Base-by-base conservation (phyloP, 2,797 vertebrate genomes). In the Coluber constrictor region DNA sequence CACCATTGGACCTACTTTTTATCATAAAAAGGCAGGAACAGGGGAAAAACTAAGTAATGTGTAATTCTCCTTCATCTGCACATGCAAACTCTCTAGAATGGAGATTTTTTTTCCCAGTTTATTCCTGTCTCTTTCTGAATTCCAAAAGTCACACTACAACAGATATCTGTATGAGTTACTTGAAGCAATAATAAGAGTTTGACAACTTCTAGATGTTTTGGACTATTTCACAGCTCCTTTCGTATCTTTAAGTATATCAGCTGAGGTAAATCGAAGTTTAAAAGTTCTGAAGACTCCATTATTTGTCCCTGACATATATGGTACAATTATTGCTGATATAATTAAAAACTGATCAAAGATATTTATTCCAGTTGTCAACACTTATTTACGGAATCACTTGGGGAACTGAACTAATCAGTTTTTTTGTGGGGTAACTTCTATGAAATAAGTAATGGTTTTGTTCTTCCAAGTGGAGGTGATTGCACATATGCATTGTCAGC, bases 401-500 rank as follows among this genome's bases (percentile, higher is more conserved):
- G 27, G 51, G 25, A 56, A 32, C 29, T 83, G 25, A 54, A 89
- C 59, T 25, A 60, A 0, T 61, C 56, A 87, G 43, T 43, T 59
- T 55, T 25, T 91, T 23, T 32, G 16, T 3, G 20, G 5, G 1
- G 5, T 37, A 27, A 32, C 66, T 89, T 83, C 66, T 60, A 23
- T 47, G 70, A 90, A 90, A n/a, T 37, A 51, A 87, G 12, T 32
- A 32, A 83, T 60, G 66, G 60, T 91, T 93, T 79, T 23, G 3
- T 93, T 93, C 59, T 90, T 51, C 92, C 92, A 89, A 25, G n/a
- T 79, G 89, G 61, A 56, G 15, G 11, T 91, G 47, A 61, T 90
- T 23, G 47, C 90, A 56, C 18, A 59, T 51, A 59, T 43, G 29
- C 79, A 25, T 25, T 83, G 56, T 79, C 63, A 29, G 63, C 3